Conservation (phyloP, 2,888 invertebrate species). For the Girardia tigrina region DNA sequence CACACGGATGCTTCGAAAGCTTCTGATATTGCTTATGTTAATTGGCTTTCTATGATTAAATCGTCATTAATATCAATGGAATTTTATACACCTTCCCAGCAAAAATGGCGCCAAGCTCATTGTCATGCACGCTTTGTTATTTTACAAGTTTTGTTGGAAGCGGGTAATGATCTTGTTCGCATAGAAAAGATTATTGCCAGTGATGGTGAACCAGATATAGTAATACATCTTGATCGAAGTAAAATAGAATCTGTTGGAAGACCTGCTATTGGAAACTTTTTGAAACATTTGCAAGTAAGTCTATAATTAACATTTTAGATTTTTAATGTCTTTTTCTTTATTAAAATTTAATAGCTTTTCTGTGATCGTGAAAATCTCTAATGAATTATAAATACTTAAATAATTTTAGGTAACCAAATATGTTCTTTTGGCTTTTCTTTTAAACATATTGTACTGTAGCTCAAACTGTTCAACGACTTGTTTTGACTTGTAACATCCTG, state of each 20-base stretch:
- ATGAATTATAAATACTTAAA: too few relatives aligned
- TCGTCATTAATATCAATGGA: slow-evolving; percentile 72
- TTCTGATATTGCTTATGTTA: slow-evolving; percentile 71
- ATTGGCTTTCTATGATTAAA: slow-evolving; percentile 78
- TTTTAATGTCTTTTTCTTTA: slow-evolving; percentile 23
- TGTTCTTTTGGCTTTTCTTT: too few relatives aligned
- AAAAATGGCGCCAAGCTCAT: slow-evolving; percentile 71
- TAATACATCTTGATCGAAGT: slow-evolving; percentile 61
- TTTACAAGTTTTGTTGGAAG: slow-evolving; percentile 50
- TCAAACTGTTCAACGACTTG: too few relatives aligned
- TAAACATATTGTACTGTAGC: too few relatives aligned
- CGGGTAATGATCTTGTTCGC: slow-evolving; percentile 64
- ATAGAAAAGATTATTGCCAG: slow-evolving; percentile 59
- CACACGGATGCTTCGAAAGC: slow-evolving; percentile 60
- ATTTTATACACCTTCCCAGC: slow-evolving; percentile 72
- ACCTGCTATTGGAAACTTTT: slow-evolving; percentile 68
- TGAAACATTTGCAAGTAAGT: slow-evolving; percentile 65
- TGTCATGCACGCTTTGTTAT: slow-evolving; percentile 78
- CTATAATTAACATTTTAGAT: not conserved
- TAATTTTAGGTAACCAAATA: too few relatives aligned
- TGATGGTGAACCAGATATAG: slow-evolving; percentile 64
- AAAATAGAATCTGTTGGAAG: slow-evolving; percentile 71
- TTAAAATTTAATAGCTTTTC: too few relatives aligned
- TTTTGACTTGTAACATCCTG: too few relatives aligned
- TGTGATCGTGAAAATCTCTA: too few relatives aligned